Conservation (phyloP, 1,140 invertebrate genomes). For the Nomia melanderi region DNA sequence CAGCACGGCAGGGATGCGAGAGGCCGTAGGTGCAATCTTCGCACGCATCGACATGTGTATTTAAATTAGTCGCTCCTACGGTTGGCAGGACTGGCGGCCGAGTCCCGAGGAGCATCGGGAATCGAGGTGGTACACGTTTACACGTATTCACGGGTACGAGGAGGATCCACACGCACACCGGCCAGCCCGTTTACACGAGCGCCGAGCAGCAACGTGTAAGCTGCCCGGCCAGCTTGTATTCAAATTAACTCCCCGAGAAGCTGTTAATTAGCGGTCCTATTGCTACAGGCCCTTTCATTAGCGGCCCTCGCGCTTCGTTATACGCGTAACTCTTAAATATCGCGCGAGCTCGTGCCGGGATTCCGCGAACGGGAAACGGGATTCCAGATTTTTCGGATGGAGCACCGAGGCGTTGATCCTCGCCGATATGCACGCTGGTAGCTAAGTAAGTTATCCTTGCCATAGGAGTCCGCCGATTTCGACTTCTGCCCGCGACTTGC, state of each 20-base stretch:
- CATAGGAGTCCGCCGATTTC: too few species aligned
- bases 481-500: too few species aligned
- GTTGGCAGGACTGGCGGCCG: slow-evolving; percentile 63
- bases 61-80: slow-evolving; percentile 79
- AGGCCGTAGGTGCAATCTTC: slow-evolving; percentile 78
- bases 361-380: too few species aligned
- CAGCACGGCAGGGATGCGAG: slow-evolving; percentile 51
- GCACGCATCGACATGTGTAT: slow-evolving; percentile 80
- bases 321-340: slow-evolving; percentile 60
- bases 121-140: slow-evolving; percentile 51
- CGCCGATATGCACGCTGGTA: too few species aligned
- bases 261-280: slow-evolving; percentile 77
- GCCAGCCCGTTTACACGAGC: slow-evolving; percentile 19
- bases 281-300: slow-evolving; percentile 70
- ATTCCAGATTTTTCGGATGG: too few species aligned
- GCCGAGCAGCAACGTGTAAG: slow-evolving; percentile 41
- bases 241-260: slow-evolving; percentile 76
- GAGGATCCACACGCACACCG: slow-evolving; percentile 2
- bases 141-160: slow-evolving; percentile 46
- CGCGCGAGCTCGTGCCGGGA: slow-evolving; percentile 32
- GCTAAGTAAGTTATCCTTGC: too few species aligned
- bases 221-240: slow-evolving; percentile 71
- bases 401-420: too few species aligned
- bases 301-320: slow-evolving; percentile 70
- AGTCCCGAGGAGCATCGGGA: slow-evolving; percentile 42